These are phyloP conservation scores for Papilio dardanus DNA, from an alignment of 1,140 invertebrate species.

Conservation along the genomic window DNA sequence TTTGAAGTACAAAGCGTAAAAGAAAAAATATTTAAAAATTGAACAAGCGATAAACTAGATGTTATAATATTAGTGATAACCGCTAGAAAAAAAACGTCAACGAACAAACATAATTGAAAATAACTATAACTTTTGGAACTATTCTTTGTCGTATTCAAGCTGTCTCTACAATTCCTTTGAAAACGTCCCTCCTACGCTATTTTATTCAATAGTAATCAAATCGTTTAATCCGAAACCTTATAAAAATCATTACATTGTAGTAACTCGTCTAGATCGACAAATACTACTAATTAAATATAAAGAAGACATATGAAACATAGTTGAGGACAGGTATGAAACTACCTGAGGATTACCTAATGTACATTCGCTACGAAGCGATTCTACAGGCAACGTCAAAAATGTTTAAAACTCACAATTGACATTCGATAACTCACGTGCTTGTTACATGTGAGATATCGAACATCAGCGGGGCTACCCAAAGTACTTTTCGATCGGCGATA, in stretches of 20 bases:
- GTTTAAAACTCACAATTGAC: too few species aligned
- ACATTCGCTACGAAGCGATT: too few species aligned
- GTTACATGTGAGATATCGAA: too few species aligned
- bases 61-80: background rate
- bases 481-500: too few species aligned
- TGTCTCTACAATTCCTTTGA: background rate
- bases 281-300: conserved; percentile 23
- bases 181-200: background rate
- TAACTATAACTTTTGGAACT: background rate
- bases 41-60: background rate
- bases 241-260: background rate
- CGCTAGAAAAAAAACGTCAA: background rate
- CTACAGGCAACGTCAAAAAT: too few species aligned
- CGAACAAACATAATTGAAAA: background rate
- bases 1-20: background rate
- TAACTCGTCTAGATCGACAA: background rate
- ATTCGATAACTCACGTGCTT: too few species aligned
- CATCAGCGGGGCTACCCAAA: too few species aligned
- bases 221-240: background rate
- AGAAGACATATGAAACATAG: conserved; percentile 6
- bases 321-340: too few species aligned
- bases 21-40: background rate
- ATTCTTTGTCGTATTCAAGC: background rate
- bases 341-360: too few species aligned
- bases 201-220: background rate